A percentile compares a stretch with the other conserved stretches of the same genome.
Evolutionary conservation across 1,140 invertebrate genomes (phyloP).

Genomic region (Sinella curviseta): DNA sequence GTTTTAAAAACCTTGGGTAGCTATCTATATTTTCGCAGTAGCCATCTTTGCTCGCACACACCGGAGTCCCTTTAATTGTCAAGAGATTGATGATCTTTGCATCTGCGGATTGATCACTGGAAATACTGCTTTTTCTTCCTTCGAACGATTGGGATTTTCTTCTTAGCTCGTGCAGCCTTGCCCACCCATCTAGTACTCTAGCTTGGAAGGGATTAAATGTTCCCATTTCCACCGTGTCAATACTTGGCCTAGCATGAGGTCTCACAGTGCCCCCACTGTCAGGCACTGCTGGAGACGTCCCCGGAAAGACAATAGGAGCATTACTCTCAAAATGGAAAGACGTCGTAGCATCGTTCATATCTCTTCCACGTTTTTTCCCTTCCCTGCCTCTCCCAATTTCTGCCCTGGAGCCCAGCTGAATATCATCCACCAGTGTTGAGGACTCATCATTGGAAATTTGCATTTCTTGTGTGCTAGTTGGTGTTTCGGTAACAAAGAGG

Average conservation of each 20-base stretch:
- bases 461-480: slow-evolving; percentile 40
- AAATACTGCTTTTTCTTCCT: background rate
- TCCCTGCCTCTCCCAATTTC: background rate
- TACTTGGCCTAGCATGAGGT: background rate
- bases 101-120: background rate
- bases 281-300: background rate
- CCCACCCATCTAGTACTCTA: slow-evolving; percentile 5
- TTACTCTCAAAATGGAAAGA: slow-evolving; percentile 5
- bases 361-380: background rate
- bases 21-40: slow-evolving; percentile 25
- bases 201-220: slow-evolving; percentile 16
- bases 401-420: background rate
- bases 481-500: slow-evolving; percentile 23
- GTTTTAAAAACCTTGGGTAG: slow-evolving; percentile 29
- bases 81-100: background rate
- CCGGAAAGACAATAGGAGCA: slow-evolving; percentile 33
- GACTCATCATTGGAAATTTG: slow-evolving; percentile 14
- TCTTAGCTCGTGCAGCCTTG: slow-evolving; percentile 22
- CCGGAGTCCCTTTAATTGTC: background rate
- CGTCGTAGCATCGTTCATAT: background rate
- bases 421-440: background rate
- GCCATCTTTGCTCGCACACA: slow-evolving; percentile 13
- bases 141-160: slow-evolving; percentile 11
- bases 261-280: background rate
- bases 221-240: background rate